A percentile compares a stretch with the other conserved stretches of the same genome.
phyloP scores from a whole-genome alignment of 2,888 invertebrate species.

The Ornithoptera priamus region DNA sequence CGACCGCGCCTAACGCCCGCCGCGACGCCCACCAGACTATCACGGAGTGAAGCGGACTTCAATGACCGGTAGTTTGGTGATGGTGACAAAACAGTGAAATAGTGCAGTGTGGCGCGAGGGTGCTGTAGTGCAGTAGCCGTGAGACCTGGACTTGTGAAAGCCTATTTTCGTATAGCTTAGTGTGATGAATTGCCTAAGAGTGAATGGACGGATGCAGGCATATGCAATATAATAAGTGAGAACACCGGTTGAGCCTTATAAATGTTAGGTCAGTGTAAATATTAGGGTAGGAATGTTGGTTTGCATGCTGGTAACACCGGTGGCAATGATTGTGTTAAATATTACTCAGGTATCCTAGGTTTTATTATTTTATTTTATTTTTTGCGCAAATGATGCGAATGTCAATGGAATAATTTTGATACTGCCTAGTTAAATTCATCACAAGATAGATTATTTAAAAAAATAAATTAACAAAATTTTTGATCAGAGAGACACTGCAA shows the following conservation, averaged over 20 bases:
- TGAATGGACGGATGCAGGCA: constrained; percentile 32
- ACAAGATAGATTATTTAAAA: constrained; percentile 9
- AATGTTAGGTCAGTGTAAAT: constrained; percentile 64
- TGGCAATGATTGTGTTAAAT: constrained; percentile 56
- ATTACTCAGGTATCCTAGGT: constrained; percentile 48
- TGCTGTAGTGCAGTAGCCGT: constrained; percentile 12
- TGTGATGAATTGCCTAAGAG: constrained; percentile 37
- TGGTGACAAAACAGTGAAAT: constrained; percentile 31
- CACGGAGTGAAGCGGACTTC: constrained; percentile 26
- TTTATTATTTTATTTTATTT: constrained; percentile 43
- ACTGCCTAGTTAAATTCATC: constrained; percentile 22
- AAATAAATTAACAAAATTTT: not conserved
- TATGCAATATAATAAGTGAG: constrained; percentile 52
- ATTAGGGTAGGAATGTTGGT: constrained; percentile 57
- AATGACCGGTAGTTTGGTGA: constrained; percentile 32
- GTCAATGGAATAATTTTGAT: constrained; percentile 28
- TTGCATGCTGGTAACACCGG: constrained; percentile 62
- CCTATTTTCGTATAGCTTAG: constrained; percentile 42
- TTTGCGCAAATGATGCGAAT: constrained; percentile 71
- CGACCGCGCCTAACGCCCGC: constrained; percentile 24
- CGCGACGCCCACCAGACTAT: constrained; percentile 20
- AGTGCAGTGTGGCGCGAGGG: constrained; percentile 31
- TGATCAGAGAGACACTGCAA: not conserved
- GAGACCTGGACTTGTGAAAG: constrained; percentile 36
- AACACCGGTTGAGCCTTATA: constrained; percentile 72